Conservation (phyloP, 92 coral and sea anemone species). For the Actinernus sp. region DNA sequence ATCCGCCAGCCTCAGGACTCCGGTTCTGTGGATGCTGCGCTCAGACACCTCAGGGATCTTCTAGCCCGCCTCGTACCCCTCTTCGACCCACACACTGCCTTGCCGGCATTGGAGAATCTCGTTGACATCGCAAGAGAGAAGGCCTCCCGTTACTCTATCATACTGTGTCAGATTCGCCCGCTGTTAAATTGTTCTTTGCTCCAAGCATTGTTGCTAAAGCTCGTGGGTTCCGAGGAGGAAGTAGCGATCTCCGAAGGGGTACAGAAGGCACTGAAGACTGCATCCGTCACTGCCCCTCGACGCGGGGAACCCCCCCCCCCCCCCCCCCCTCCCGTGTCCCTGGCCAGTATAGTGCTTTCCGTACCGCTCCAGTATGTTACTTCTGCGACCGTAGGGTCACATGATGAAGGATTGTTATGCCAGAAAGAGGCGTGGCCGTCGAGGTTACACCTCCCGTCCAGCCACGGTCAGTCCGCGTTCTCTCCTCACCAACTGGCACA, state of each 20-base stretch:
- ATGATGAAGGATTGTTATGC: too few species aligned
- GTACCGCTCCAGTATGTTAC: too few species aligned
- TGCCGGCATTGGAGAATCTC: conserved; percentile 1
- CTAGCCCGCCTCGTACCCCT: too few species aligned
- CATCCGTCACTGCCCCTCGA: background rate
- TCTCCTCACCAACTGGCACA: conserved; percentile 17
- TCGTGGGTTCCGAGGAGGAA: conserved; percentile 6
- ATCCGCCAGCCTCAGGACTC: background rate
- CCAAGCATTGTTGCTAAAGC: conserved; percentile 1
- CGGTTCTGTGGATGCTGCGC: conserved; percentile 1
- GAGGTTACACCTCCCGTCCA: too few species aligned
- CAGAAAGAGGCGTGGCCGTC: too few species aligned
- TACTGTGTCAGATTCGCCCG: background rate
- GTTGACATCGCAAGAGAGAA: conserved; percentile 3
- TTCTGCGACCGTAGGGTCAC: too few species aligned
- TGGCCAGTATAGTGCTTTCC: background rate
- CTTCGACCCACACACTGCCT: conserved; percentile 2
- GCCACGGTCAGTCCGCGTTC: too few species aligned
- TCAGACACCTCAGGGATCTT: conserved; percentile 7
- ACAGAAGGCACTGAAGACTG: too few species aligned
- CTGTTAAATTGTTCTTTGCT: background rate
- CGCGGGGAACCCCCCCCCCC: background rate
- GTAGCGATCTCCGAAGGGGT: background rate
- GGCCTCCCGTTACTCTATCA: conserved; percentile 4
- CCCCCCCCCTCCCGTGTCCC: too few species aligned